Evolutionary conservation across 1,140 invertebrate species (phyloP).

Genomic region (Cydia pomonella): DNA sequence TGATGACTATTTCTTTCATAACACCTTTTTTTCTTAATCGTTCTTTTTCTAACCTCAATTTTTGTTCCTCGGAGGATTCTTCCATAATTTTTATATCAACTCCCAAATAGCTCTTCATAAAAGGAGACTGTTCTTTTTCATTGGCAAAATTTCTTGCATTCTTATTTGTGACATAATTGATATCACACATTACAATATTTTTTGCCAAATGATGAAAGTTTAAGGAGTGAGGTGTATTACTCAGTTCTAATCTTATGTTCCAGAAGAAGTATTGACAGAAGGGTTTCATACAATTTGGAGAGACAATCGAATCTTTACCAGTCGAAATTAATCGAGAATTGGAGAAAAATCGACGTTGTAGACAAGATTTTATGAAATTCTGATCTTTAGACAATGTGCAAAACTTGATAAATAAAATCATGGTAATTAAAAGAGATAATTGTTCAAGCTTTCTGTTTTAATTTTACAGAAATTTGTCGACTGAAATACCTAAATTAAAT

Average conservation of each 20-base stretch:
- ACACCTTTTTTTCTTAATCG: background rate
- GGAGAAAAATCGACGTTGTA: background rate
- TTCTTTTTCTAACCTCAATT: background rate
- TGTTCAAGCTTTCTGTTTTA: background rate
- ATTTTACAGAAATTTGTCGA: too few species aligned
- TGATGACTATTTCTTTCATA: background rate
- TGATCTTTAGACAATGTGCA: background rate
- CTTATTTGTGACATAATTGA: background rate
- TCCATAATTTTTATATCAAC: background rate
- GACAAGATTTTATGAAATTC: background rate
- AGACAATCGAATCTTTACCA: background rate
- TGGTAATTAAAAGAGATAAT: background rate
- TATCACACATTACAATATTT: background rate
- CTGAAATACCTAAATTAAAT: too few species aligned
- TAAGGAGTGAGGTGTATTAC: background rate
- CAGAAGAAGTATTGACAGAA: background rate
- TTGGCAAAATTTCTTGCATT: background rate
- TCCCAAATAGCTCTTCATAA: background rate
- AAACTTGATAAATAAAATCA: background rate
- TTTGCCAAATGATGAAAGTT: background rate
- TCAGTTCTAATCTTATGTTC: background rate
- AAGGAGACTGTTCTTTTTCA: background rate
- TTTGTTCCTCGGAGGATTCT: background rate
- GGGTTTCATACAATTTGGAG: background rate
- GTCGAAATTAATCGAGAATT: background rate